These are phyloP conservation scores for Pseudomugil tenellus DNA, from an alignment of 2,797 vertebrate genomes.

Conservation along the genomic window DNA sequence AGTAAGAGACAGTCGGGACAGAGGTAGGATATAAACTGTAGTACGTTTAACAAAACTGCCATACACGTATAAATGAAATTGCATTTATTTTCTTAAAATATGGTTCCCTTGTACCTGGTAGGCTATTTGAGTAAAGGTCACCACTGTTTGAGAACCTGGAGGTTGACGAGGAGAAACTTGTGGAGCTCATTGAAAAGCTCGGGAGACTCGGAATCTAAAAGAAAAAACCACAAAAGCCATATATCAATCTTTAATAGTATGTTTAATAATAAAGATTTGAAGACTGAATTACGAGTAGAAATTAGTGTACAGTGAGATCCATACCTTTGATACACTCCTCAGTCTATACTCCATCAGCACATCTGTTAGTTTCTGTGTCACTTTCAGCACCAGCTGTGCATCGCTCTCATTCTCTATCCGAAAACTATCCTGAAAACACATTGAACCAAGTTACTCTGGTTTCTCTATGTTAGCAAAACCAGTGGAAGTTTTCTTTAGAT, in stretches of 20 bases:
- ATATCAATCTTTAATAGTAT: background rate
- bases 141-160: slow-evolving; percentile 54
- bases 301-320: background rate
- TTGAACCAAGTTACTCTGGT: background rate
- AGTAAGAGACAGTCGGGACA: too few species aligned
- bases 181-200: slow-evolving; percentile 56
- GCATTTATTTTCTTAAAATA: background rate
- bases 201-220: slow-evolving; percentile 66
- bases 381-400: slow-evolving; percentile 88
- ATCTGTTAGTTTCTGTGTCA: slow-evolving; percentile 88
- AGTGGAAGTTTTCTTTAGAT: background rate
- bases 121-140: slow-evolving; percentile 61
- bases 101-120: slow-evolving; percentile 58
- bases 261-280: background rate
- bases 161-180: slow-evolving; percentile 53
- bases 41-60: too few species aligned
- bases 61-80: too few species aligned
- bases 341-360: slow-evolving; percentile 88
- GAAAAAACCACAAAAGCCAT: background rate
- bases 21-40: too few species aligned
- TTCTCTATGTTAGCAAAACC: too few species aligned
- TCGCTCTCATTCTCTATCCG: slow-evolving; percentile 87
- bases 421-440: slow-evolving; percentile 83
- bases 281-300: background rate
- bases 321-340: slow-evolving; percentile 78